Evolutionary conservation across 2,888 invertebrate species (phyloP).

Genomic region (Phengaris alcon): DNA sequence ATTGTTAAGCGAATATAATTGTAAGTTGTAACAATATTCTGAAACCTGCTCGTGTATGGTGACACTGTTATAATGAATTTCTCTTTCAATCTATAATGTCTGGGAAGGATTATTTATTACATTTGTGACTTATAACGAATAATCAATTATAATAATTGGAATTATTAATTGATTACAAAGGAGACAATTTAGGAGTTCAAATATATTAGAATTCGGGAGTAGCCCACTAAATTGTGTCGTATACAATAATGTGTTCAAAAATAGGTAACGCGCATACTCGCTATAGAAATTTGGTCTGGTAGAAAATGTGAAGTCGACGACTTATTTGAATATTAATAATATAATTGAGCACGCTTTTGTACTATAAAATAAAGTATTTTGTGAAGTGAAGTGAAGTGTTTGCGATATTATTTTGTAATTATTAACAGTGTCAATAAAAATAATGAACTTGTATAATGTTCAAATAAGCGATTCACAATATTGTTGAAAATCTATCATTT

Average conservation of each 20-base stretch:
- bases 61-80: constrained; percentile 24
- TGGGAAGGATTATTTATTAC: not conserved
- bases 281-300: not conserved
- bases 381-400: not conserved
- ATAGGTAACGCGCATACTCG: not conserved
- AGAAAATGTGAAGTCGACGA: not conserved
- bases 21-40: constrained; percentile 15
- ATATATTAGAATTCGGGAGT: not conserved
- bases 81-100: constrained; percentile 21
- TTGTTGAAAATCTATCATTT: no score
- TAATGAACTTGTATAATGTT: no score
- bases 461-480: no score
- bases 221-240: not conserved
- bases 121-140: constrained; percentile 3
- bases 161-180: not conserved
- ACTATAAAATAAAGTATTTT: not conserved
- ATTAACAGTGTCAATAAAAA: not conserved
- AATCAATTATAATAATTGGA: not conserved
- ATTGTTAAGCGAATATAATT: constrained; percentile 67
- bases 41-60: constrained; percentile 22
- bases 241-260: constrained; percentile 6
- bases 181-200: not conserved
- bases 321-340: not conserved
- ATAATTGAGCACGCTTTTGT: not conserved
- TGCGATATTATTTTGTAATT: not conserved